A percentile compares a stretch with the other conserved stretches of the same genome.
Conservation (phyloP, 2,113 vertebrate species). For the Calidris pugnax region DNA sequence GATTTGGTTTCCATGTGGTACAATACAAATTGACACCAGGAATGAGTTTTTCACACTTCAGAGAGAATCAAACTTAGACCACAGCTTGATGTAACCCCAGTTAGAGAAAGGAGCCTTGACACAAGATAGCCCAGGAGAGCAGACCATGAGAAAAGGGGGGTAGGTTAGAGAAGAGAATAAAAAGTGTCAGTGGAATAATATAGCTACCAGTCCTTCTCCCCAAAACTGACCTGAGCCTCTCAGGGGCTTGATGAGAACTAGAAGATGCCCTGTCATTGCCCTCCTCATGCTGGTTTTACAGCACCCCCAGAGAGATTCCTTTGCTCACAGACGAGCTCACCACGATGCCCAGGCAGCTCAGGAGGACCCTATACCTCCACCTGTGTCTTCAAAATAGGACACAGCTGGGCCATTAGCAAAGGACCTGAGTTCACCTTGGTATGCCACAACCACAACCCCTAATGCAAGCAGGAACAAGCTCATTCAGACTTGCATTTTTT, state of each 20-base stretch:
- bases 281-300: neutral
- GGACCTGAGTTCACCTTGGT: neutral
- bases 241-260: neutral
- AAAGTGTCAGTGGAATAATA: neutral
- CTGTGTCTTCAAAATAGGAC: neutral
- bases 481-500: neutral
- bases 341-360: neutral
- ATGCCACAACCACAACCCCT: neutral
- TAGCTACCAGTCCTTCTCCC: neutral
- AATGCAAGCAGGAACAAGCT: neutral
- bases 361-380: neutral
- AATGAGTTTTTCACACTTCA: neutral
- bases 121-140: neutral
- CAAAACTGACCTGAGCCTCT: neutral
- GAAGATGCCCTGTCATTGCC: neutral
- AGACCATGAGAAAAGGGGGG: neutral
- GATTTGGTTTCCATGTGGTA: neutral
- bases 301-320: neutral
- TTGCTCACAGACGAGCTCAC: neutral
- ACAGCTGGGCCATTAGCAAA: neutral
- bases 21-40: fast-evolving
- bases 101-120: neutral
- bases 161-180: neutral
- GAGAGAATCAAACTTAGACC: neutral
- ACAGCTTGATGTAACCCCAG: neutral